phyloP scores from a whole-genome alignment of 2,797 vertebrate genomes.

The Sebastes matsubarae region DNA sequence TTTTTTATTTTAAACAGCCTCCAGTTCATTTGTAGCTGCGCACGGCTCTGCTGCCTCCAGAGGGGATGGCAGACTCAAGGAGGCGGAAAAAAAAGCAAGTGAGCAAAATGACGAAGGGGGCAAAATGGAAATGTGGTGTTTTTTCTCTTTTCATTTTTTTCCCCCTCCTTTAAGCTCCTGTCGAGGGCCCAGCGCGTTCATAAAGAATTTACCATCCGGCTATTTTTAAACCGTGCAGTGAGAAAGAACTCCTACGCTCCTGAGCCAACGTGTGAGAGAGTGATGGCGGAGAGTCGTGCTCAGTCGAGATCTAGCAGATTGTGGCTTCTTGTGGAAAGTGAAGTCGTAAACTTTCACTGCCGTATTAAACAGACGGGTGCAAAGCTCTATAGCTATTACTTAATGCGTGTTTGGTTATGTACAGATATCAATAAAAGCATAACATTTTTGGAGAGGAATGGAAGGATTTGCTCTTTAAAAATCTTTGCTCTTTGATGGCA shows the following conservation, averaged over 20 bases:
- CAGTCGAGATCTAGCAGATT: slow-evolving; percentile 35
- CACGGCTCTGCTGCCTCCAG: neutral
- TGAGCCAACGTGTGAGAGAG: slow-evolving; percentile 22
- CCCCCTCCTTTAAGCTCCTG: slow-evolving; percentile 26
- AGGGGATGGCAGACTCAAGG: slow-evolving; percentile 23
- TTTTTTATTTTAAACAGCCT: slow-evolving; percentile 26
- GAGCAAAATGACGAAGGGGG: slow-evolving; percentile 30
- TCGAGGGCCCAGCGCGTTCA: slow-evolving; percentile 58
- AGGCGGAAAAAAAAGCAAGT: slow-evolving; percentile 46
- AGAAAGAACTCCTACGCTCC: slow-evolving; percentile 54
- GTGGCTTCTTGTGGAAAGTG: slow-evolving; percentile 38
- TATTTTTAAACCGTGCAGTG: slow-evolving; percentile 73
- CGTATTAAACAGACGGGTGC: slow-evolving; percentile 42
- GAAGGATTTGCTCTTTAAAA: neutral
- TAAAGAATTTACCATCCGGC: slow-evolving; percentile 76
- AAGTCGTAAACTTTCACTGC: slow-evolving; percentile 46
- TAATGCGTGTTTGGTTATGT: slow-evolving; percentile 17
- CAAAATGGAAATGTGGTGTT: slow-evolving; percentile 62
- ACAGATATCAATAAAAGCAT: neutral
- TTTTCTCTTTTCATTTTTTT: slow-evolving; percentile 32
- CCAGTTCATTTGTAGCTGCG: neutral
- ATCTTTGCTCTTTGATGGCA: neutral
- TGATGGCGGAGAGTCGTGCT: slow-evolving; percentile 35
- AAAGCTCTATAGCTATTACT: slow-evolving; percentile 5
- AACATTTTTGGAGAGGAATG: neutral